Conservation (phyloP, 2,888 invertebrate species). For the Lobophora halterata region DNA sequence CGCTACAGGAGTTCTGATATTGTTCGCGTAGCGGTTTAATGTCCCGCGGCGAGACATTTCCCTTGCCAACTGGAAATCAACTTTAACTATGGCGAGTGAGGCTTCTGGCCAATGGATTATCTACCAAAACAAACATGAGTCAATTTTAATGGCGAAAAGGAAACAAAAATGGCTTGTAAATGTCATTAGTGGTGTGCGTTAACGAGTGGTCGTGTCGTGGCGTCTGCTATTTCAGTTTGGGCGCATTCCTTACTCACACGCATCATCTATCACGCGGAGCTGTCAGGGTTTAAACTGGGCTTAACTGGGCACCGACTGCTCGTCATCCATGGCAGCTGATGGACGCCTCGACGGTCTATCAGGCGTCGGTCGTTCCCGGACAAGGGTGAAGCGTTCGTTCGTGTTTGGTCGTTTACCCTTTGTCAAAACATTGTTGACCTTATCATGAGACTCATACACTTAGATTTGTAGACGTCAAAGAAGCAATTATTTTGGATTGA, state of each 20-base stretch:
- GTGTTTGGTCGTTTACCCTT: slow-evolving; percentile 51
- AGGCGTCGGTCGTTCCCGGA: slow-evolving; percentile 40
- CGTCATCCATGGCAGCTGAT: slow-evolving; percentile 67
- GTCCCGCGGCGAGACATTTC: slow-evolving; percentile 49
- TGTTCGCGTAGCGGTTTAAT: slow-evolving; percentile 48
- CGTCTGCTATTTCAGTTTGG: slow-evolving; percentile 59
- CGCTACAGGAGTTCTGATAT: slow-evolving; percentile 71
- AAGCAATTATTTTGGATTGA: too few relatives aligned
- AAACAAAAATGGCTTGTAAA: slow-evolving; percentile 44
- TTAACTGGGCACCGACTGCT: slow-evolving; percentile 56
- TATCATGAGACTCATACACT: too few relatives aligned
- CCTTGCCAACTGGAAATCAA: slow-evolving; percentile 55
- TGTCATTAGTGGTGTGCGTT: slow-evolving; percentile 60
- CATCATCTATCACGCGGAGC: slow-evolving; percentile 65
- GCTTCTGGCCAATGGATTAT: slow-evolving; percentile 26
- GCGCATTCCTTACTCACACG: slow-evolving; percentile 52
- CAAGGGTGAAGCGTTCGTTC: slow-evolving; percentile 39
- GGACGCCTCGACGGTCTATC: slow-evolving; percentile 64
- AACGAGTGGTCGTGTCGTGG: slow-evolving; percentile 46
- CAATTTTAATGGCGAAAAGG: slow-evolving; percentile 40
- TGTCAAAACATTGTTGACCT: slow-evolving; percentile 17
- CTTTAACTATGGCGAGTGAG: slow-evolving; percentile 51
- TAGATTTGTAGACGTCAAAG: too few relatives aligned
- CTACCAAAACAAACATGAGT: slow-evolving; percentile 42
- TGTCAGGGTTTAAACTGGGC: slow-evolving; percentile 68